A percentile compares a stretch with the other conserved stretches of the same genome.
Evolutionary conservation across 2,888 invertebrate genomes (phyloP).

Genomic region (Caenorhabditis sp.): DNA sequence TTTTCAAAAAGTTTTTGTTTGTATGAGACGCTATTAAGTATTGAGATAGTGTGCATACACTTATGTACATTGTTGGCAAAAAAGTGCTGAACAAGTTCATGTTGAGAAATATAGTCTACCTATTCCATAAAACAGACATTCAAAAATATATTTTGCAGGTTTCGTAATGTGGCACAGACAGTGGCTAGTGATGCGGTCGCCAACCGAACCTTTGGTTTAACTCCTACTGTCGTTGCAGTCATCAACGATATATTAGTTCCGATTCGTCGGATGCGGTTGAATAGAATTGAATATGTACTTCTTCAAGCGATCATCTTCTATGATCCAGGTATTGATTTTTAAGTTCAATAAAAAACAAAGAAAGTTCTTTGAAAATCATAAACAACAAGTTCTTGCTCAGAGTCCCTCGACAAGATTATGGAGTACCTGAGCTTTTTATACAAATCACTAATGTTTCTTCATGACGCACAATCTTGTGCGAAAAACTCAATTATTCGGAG

Average conservation of each 20-base stretch:
- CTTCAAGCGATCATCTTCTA: slow-evolving; percentile 68
- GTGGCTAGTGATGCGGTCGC: slow-evolving; percentile 30
- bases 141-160: slow-evolving; percentile 44
- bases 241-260: slow-evolving; percentile 68
- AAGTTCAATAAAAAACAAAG: slow-evolving; percentile 3
- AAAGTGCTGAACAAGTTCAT: background rate
- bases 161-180: slow-evolving; percentile 60
- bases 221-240: slow-evolving; percentile 70
- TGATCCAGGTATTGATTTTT: slow-evolving; percentile 59
- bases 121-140: too few relatives aligned
- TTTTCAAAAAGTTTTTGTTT: too few relatives aligned
- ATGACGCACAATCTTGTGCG: background rate
- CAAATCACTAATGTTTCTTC: background rate
- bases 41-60: background rate
- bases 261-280: slow-evolving; percentile 67
- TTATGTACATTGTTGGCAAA: too few relatives aligned
- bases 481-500: background rate
- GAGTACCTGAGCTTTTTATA: too few relatives aligned
- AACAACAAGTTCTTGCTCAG: too few relatives aligned
- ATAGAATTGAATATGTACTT: slow-evolving; percentile 66
- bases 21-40: too few relatives aligned
- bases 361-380: background rate
- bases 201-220: slow-evolving; percentile 56
- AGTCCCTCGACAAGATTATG: too few relatives aligned
- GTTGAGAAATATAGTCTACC: too few relatives aligned